Conservation (phyloP, 2,797 vertebrate species). For the Eleutherodactylus coqui region DNA sequence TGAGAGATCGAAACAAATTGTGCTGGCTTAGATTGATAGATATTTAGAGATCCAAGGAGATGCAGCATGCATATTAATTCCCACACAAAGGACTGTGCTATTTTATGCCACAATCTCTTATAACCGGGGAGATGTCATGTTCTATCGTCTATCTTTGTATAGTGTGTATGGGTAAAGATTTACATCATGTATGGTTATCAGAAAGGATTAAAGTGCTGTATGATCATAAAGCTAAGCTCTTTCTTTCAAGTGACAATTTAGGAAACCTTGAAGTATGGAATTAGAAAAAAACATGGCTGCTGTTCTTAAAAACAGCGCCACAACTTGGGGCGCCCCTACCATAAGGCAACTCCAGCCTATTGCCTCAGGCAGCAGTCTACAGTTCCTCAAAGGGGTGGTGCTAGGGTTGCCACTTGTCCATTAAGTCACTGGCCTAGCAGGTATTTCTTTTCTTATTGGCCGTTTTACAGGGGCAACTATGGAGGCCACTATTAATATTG, state of each 20-base stretch:
- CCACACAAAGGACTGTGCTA: not conserved
- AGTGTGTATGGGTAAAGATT: not conserved
- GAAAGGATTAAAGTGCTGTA: not conserved
- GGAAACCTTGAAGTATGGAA: not conserved
- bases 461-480: no score
- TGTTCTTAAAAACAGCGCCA: no score
- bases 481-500: no score
- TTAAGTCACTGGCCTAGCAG: no score
- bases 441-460: no score
- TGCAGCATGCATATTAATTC: constrained; percentile 37
- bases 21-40: constrained; percentile 56
- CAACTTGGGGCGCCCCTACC: no score
- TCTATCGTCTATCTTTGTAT: not conserved
- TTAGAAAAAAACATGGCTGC: no score
- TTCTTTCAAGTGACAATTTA: not conserved
- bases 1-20: constrained; percentile 51
- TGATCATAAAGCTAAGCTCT: not conserved
- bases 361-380: no score
- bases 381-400: no score
- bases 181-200: not conserved
- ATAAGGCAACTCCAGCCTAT: no score
- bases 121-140: not conserved
- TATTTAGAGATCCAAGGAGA: constrained; percentile 3
- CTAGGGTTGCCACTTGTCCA: no score
- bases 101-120: not conserved